Evolutionary conservation across 2,888 invertebrate species (phyloP).

Genomic region (Helicoverpa assulta): DNA sequence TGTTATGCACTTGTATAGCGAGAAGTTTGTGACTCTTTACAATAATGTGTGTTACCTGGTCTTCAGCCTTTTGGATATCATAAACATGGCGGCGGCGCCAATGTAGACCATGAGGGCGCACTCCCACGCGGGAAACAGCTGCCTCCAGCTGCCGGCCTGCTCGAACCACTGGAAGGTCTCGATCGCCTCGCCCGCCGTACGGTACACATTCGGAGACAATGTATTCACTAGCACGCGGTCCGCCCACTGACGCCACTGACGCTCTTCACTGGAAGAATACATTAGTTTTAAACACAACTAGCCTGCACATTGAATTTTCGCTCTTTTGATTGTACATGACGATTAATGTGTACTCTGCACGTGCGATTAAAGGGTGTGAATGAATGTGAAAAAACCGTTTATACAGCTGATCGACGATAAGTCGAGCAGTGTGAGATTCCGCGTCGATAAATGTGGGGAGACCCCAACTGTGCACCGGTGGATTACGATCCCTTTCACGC

Average conservation of each 20-base stretch:
- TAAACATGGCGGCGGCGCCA: slow-evolving; percentile 98
- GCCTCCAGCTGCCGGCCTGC: slow-evolving; percentile 97
- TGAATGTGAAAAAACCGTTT: too few species aligned
- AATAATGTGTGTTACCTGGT: slow-evolving; percentile 89
- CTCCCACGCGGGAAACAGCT: slow-evolving; percentile 96
- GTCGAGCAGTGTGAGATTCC: too few species aligned
- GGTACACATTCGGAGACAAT: slow-evolving; percentile 98
- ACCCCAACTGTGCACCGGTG: too few species aligned
- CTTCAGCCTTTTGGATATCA: slow-evolving; percentile 96
- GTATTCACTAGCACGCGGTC: slow-evolving; percentile 97
- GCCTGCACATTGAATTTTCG: neutral
- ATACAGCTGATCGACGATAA: too few species aligned
- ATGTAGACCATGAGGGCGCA: slow-evolving; percentile 96
- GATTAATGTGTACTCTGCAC: too few species aligned
- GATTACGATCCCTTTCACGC: too few species aligned
- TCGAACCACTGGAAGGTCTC: slow-evolving; percentile 99
- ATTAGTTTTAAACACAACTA: slow-evolving; percentile 10
- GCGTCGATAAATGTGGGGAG: too few species aligned
- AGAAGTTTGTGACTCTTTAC: neutral
- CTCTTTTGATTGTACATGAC: too few species aligned
- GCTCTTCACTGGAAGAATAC: slow-evolving; percentile 93
- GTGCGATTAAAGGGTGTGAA: too few species aligned
- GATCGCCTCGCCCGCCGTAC: slow-evolving; percentile 95
- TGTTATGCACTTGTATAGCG: neutral
- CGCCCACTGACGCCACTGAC: slow-evolving; percentile 98